These are phyloP conservation scores for Drosophila putrida DNA, from an alignment of 2,888 invertebrate genomes.

Conservation along the genomic window DNA sequence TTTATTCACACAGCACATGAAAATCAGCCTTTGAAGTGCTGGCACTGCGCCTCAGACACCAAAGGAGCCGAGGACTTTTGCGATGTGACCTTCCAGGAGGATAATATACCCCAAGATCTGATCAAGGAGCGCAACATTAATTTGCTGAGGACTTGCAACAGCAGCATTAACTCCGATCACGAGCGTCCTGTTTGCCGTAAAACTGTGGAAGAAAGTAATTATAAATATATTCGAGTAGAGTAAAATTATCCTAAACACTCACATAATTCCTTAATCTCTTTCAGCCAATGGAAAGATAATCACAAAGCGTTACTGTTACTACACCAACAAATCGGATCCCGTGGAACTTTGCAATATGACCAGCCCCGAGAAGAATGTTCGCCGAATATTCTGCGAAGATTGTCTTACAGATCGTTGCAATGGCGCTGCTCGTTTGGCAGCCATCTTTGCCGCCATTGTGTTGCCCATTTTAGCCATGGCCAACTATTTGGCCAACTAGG, in stretches of 20 bases:
- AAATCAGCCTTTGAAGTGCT: slow-evolving; percentile 76
- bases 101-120: slow-evolving; percentile 75
- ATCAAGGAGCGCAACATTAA: slow-evolving; percentile 80
- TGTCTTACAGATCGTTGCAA: slow-evolving; percentile 82
- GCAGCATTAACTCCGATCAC: slow-evolving; percentile 82
- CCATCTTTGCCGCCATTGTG: slow-evolving; percentile 51
- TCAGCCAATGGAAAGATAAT: slow-evolving; percentile 73
- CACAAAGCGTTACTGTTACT: slow-evolving; percentile 84
- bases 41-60: slow-evolving; percentile 84
- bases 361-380: slow-evolving; percentile 78
- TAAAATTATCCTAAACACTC: too few relatives aligned
- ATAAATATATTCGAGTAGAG: too few relatives aligned
- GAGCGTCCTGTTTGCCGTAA: slow-evolving; percentile 83
- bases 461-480: slow-evolving; percentile 60
- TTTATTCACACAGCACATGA: slow-evolving; percentile 37
- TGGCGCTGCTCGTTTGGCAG: slow-evolving; percentile 56
- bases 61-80: slow-evolving; percentile 83
- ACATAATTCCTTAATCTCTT: too few relatives aligned
- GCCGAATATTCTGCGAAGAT: slow-evolving; percentile 81
- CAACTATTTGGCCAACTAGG: slow-evolving; percentile 64
- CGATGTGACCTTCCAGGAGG: slow-evolving; percentile 80
- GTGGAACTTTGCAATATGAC: slow-evolving; percentile 78
- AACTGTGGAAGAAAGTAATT: slow-evolving; percentile 83
- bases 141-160: slow-evolving; percentile 78
- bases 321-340: slow-evolving; percentile 83